phyloP scores from a whole-genome alignment of 2,113 vertebrate genomes.

The Progne subis region DNA sequence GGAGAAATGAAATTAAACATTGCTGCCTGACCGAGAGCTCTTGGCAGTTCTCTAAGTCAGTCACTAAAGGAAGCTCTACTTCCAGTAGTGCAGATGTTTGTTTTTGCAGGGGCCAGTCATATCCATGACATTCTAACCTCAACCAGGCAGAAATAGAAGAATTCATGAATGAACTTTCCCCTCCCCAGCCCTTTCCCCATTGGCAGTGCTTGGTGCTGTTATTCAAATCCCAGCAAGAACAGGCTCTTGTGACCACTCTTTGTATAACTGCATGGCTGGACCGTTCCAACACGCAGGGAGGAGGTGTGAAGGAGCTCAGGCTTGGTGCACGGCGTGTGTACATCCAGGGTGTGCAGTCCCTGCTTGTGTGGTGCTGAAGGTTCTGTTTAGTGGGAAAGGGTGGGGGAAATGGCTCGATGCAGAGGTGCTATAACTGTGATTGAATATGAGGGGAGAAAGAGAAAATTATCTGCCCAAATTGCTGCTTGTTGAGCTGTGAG shows the following conservation, averaged over 20 bases:
- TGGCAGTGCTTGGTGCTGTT: not conserved
- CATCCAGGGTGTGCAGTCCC: not conserved
- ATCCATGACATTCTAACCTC: slow-evolving; percentile 35
- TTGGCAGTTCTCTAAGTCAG: slow-evolving; percentile 37
- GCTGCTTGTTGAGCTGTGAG: not conserved
- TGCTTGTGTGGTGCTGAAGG: accelerated
- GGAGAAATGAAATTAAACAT: slow-evolving; percentile 65
- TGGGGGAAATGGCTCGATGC: not conserved
- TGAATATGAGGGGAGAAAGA: not conserved
- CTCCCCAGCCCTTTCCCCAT: not conserved
- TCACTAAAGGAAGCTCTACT: slow-evolving; percentile 52
- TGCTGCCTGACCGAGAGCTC: slow-evolving; percentile 4
- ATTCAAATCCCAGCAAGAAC: not conserved
- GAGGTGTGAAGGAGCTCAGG: not conserved
- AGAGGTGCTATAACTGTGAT: not conserved
- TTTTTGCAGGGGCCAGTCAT: slow-evolving; percentile 17
- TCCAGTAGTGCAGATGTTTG: slow-evolving; percentile 57
- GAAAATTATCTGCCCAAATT: not conserved
- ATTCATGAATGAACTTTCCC: slow-evolving; percentile 48
- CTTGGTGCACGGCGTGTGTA: not conserved
- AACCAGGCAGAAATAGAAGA: not conserved
- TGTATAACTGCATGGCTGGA: not conserved
- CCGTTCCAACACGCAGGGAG: not conserved
- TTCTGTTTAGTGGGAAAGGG: not conserved
- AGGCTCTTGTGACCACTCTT: not conserved